Base-by-base conservation (phyloP, 2,888 invertebrate species). In the Boloria euphrosyne region DNA sequence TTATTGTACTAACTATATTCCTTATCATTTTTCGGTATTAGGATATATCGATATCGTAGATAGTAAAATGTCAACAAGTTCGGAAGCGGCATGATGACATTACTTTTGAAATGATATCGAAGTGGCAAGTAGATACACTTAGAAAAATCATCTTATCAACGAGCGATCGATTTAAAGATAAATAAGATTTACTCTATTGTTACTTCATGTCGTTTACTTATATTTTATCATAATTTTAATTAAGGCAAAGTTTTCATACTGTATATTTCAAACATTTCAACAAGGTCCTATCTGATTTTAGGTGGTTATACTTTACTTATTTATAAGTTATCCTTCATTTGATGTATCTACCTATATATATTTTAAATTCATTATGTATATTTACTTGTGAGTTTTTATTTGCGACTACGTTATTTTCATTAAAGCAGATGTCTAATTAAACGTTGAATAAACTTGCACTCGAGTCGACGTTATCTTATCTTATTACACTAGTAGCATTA, bases 381-480 rank as follows among this genome's bases (percentile, higher is more conserved):
- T 38, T 38, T 38, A 38, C 10, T 10, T 38, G 31, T 38, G 31
- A 38, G 31, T 38, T 38, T 10, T 38, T 38, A 38, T 38, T 50
- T 16, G 14, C 18, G 10, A 5, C 13, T 54, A 27, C n/a, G 18
- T 6, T 31, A 4, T 17, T 46, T 49, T 31, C 0, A n/a, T 27
- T 31, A 17, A 57, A 47, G 27, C 14, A 13, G 22, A 38, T 27
- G 31, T 49, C 17, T 52, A 58, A 52, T 53, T 13, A 13, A 50
- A n/a, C 38, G 53, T 52, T 57, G 46, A 58, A 68, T 43, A 64
- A 66, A 64, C 68, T 31, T 59, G 58, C 51, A 59, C 62, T 53
- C 63, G 31, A 38, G 31, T 38, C 31, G 58, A 27, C 55, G 66
- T 76, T 83, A 85, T 84, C 85, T 88, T 89, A 89, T 90, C 87